A percentile compares a stretch with the other conserved stretches of the same genome.
Conservation (phyloP, 1,140 invertebrate species). For the Cephus cinctus region DNA sequence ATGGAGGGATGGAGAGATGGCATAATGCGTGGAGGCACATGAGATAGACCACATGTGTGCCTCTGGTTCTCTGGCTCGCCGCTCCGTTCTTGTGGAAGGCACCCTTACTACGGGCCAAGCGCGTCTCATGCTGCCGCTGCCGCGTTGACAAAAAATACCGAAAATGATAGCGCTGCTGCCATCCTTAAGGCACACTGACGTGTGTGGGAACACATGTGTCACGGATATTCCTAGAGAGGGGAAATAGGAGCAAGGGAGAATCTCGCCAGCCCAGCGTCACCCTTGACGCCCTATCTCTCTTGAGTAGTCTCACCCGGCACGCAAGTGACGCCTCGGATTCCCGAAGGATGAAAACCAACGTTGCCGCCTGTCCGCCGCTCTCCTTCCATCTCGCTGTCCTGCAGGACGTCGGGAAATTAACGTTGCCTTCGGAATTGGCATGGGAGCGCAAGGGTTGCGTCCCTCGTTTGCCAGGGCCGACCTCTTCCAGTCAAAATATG, state of each 20-base stretch:
- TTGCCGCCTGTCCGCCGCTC: no score
- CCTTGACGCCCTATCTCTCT: neutral
- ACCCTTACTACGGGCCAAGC: neutral
- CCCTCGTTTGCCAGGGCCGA: no score
- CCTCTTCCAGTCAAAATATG: no score
- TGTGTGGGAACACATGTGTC: conserved; percentile 9
- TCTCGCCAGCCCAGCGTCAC: conserved; percentile 1
- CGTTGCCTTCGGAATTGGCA: no score
- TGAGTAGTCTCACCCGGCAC: neutral
- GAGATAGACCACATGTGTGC: conserved; percentile 20
- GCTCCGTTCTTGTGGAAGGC: no score
- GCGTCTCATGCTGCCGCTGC: neutral
- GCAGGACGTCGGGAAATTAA: no score
- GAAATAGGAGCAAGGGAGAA: conserved; percentile 2
- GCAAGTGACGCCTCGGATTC: neutral
- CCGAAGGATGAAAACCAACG: no score
- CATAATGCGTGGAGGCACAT: conserved; percentile 13
- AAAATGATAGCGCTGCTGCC: conserved; percentile 18
- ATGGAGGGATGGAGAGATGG: conserved; percentile 12
- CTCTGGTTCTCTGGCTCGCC: conserved; percentile 15
- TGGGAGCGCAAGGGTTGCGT: no score
- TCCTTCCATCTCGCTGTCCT: no score
- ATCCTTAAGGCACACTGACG: conserved; percentile 10
- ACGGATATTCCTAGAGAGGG: conserved; percentile 5
- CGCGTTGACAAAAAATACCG: conserved; percentile 6